These are phyloP conservation scores for Forficula auricularia DNA, from an alignment of 1,140 invertebrate species.

Conservation along the genomic window DNA sequence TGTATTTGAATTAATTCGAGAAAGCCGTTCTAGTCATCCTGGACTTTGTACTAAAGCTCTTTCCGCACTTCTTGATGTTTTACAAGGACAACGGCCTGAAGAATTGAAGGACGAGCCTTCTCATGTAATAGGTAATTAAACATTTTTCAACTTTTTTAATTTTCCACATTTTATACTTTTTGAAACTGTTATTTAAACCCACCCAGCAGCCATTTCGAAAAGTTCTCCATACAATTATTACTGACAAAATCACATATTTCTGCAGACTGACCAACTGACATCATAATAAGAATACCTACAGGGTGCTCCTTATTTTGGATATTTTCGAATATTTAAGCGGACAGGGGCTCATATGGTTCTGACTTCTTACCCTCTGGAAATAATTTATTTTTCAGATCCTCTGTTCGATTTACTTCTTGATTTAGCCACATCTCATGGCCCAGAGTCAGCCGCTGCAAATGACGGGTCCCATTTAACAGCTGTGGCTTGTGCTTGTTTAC, in stretches of 20 bases:
- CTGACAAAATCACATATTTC: too few species aligned
- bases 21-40: constrained; percentile 64
- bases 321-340: too few species aligned
- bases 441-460: constrained; percentile 27
- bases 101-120: constrained; percentile 54
- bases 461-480: constrained; percentile 56
- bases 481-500: constrained; percentile 73
- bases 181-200: background rate
- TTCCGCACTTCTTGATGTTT: constrained; percentile 68
- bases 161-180: background rate
- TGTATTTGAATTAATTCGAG: constrained; percentile 79
- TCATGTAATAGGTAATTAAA: constrained; percentile 47
- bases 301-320: too few species aligned
- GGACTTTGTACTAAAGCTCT: constrained; percentile 72
- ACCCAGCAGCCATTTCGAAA: too few species aligned
- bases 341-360: too few species aligned
- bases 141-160: background rate
- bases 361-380: too few species aligned
- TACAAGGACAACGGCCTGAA: constrained; percentile 80
- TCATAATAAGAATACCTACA: too few species aligned
- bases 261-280: too few species aligned
- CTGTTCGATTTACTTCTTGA: constrained; percentile 62
- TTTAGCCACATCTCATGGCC: constrained; percentile 46
- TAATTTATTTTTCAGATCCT: constrained; percentile 47
- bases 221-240: too few species aligned